Conservation (phyloP, 2,888 invertebrate genomes). For the Escarpia spicata region DNA sequence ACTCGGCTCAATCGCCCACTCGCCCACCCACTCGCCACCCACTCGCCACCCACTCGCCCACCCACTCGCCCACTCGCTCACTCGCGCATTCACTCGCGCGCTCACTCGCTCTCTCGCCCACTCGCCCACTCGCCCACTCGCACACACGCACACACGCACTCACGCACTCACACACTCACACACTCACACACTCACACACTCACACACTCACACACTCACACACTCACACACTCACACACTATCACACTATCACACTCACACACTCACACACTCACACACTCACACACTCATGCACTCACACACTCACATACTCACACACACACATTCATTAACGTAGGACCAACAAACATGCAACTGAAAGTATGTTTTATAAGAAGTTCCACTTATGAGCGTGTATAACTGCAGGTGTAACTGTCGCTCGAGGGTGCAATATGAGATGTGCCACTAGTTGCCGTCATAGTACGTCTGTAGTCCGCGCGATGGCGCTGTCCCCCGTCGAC, state of each 20-base stretch:
- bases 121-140: no score
- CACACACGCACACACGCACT: no score
- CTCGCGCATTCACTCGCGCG: no score
- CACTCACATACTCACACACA: neutral
- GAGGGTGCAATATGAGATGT: neutral
- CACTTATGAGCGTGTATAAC: no score
- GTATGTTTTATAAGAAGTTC: no score
- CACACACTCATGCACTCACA: neutral
- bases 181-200: neutral
- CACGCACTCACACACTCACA: neutral
- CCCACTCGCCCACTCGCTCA: no score
- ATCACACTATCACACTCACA: neutral
- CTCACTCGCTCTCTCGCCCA: no score
- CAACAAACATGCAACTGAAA: no score
- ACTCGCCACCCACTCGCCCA: no score
- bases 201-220: neutral
- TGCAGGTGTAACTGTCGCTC: neutral
- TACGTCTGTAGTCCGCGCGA: neutral
- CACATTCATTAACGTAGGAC: neutral
- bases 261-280: neutral
- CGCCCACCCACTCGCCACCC: no score
- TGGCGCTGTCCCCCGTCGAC: neutral
- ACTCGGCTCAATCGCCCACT: no score
- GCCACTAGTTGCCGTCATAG: neutral
- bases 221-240: neutral